These are phyloP conservation scores for Rotaria macrura DNA, from an alignment of 2,888 invertebrate species.

Conservation along the genomic window DNA sequence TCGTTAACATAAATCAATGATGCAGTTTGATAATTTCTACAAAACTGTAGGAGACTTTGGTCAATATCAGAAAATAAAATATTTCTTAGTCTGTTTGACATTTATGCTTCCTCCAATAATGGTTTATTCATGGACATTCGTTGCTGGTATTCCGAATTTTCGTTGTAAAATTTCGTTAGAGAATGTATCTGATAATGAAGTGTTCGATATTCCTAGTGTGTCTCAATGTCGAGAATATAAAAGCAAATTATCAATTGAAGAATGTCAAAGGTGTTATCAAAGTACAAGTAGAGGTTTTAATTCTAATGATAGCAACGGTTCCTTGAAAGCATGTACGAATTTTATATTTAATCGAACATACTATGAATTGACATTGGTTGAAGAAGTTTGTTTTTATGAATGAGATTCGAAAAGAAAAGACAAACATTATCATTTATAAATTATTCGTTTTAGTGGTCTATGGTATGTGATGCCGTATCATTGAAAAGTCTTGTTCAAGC, in stretches of 20 bases:
- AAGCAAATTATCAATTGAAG: neutral
- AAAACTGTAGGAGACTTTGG: neutral
- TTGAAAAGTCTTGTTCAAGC: neutral
- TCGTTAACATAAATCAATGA: neutral
- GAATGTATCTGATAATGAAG: neutral
- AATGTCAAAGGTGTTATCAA: neutral
- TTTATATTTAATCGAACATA: neutral
- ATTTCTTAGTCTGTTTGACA: neutral
- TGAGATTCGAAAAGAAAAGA: neutral
- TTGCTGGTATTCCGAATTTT: neutral
- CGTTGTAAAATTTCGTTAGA: neutral
- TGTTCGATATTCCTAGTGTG: neutral
- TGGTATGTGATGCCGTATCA: neutral
- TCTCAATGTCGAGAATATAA: neutral
- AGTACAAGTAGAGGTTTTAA: neutral
- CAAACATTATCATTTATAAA: neutral
- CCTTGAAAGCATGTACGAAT: neutral
- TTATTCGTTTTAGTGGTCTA: neutral
- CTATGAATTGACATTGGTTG: neutral
- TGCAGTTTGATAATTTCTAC: conserved; percentile 17
- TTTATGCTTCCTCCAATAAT: neutral
- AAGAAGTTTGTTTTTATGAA: neutral
- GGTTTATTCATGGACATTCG: neutral
- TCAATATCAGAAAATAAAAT: neutral
- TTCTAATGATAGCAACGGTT: neutral